These are phyloP conservation scores for Blera fallax DNA, from an alignment of 2,888 invertebrate species.

Conservation along the genomic window DNA sequence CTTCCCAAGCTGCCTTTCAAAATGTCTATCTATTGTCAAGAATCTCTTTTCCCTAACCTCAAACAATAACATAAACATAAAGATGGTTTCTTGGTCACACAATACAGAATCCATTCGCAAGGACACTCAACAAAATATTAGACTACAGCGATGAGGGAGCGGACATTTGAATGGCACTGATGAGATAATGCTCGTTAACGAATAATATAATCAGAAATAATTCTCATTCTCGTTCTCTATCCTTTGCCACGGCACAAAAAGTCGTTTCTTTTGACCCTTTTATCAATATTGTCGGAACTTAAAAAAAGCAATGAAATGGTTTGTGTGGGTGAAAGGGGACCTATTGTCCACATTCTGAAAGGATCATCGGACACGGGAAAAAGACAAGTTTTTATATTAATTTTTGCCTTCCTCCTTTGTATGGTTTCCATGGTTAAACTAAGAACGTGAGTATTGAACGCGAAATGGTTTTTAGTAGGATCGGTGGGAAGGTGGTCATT, in stretches of 20 bases:
- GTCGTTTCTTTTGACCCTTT: slow-evolving; percentile 37
- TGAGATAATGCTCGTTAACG: slow-evolving; percentile 49
- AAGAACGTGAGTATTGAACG: slow-evolving; percentile 11
- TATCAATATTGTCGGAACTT: slow-evolving; percentile 20
- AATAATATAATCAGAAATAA: slow-evolving; percentile 52
- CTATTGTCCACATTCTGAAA: slow-evolving; percentile 38
- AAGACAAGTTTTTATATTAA: slow-evolving; percentile 30
- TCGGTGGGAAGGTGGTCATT: not conserved
- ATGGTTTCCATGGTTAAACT: slow-evolving; percentile 27
- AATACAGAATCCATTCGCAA: not conserved
- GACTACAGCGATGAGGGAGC: not conserved
- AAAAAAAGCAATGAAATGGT: not conserved
- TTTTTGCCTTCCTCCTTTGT: slow-evolving; percentile 10
- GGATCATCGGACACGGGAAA: slow-evolving; percentile 33
- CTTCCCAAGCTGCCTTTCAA: not conserved
- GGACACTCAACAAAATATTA: not conserved
- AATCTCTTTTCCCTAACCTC: not conserved
- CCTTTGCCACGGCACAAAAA: not conserved
- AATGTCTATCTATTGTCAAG: not conserved
- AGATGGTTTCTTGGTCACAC: not conserved
- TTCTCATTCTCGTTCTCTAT: slow-evolving; percentile 16
- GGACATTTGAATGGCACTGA: slow-evolving; percentile 31
- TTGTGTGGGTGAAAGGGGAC: slow-evolving; percentile 2
- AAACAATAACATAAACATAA: slow-evolving; percentile 5
- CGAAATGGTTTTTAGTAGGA: not conserved